A percentile compares a stretch with the other conserved stretches of the same genome.
These are phyloP conservation scores for Drosophila insularis DNA, from an alignment of 1,140 invertebrate genomes.

Conservation along the genomic window DNA sequence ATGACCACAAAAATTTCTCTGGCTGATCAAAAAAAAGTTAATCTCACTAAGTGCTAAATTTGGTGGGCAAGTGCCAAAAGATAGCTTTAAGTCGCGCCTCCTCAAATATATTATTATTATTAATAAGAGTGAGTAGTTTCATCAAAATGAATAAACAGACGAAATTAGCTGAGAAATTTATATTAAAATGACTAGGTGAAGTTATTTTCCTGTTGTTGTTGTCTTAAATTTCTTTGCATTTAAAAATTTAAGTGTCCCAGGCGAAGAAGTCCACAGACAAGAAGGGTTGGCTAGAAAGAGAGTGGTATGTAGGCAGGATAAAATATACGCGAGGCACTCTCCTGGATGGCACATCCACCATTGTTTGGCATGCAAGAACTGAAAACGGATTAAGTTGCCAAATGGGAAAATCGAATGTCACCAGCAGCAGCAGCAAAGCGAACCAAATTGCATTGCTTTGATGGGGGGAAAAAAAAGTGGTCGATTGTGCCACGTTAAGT, in stretches of 20 bases:
- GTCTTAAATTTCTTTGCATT: not conserved
- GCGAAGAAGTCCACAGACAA: not conserved
- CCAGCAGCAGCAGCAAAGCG: slow-evolving; percentile 20
- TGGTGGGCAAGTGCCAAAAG: no score
- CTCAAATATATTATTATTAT: no score
- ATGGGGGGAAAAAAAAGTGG: slow-evolving; percentile 14
- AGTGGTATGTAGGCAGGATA: not conserved
- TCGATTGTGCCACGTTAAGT: slow-evolving; percentile 51
- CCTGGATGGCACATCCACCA: slow-evolving; percentile 28
- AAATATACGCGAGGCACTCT: slow-evolving; percentile 40
- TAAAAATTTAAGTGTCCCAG: not conserved
- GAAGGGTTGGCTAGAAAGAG: not conserved
- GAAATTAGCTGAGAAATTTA: no score
- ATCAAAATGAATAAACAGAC: no score
- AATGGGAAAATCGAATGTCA: slow-evolving; percentile 46
- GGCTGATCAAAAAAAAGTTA: no score
- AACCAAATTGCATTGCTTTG: slow-evolving; percentile 52
- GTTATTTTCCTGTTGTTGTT: no score
- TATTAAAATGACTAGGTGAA: no score
- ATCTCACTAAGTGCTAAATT: no score
- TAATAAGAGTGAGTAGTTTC: no score
- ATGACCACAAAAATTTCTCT: no score
- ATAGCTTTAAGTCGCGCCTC: no score
- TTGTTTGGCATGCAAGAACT: slow-evolving; percentile 49
- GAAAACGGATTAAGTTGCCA: slow-evolving; percentile 58